Evolutionary conservation across 2,888 invertebrate species (phyloP).

Genomic region (Alcis repandata): DNA sequence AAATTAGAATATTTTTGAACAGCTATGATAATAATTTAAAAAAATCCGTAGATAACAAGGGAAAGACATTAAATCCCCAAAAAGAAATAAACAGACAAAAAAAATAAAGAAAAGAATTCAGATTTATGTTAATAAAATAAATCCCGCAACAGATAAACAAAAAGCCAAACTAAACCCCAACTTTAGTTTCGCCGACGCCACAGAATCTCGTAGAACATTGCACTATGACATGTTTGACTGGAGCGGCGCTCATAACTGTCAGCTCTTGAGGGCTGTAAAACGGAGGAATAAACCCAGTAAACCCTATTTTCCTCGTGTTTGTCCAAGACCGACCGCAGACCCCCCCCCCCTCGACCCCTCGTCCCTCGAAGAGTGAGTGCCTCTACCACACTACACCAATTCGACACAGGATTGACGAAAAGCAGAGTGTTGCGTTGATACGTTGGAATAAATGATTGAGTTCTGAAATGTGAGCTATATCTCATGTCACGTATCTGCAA

Average conservation of each 20-base stretch:
- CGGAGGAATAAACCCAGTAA: conserved; percentile 24
- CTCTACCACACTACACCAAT: background rate
- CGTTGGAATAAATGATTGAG: too few species aligned
- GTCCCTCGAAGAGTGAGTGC: background rate
- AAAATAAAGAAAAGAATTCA: background rate
- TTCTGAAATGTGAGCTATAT: background rate
- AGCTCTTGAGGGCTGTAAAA: conserved; percentile 24
- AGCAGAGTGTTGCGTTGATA: too few species aligned
- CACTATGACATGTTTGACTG: conserved; percentile 15
- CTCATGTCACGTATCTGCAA: background rate
- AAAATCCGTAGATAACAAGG: too few species aligned
- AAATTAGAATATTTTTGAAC: too few species aligned
- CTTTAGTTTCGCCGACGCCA: background rate
- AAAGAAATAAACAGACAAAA: too few species aligned
- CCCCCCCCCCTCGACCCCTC: background rate
- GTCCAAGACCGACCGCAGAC: conserved; percentile 16
- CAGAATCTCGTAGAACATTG: conserved; percentile 3
- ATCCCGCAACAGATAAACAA: background rate
- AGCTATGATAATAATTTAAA: too few species aligned
- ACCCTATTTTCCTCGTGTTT: conserved; percentile 23
- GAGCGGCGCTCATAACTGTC: conserved; percentile 25
- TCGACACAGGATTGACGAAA: background rate
- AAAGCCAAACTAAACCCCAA: conserved; percentile 2
- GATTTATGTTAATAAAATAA: background rate
- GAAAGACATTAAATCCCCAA: too few species aligned